phyloP scores from a whole-genome alignment of 2,113 vertebrate species.

The Syngnathus floridae region DNA sequence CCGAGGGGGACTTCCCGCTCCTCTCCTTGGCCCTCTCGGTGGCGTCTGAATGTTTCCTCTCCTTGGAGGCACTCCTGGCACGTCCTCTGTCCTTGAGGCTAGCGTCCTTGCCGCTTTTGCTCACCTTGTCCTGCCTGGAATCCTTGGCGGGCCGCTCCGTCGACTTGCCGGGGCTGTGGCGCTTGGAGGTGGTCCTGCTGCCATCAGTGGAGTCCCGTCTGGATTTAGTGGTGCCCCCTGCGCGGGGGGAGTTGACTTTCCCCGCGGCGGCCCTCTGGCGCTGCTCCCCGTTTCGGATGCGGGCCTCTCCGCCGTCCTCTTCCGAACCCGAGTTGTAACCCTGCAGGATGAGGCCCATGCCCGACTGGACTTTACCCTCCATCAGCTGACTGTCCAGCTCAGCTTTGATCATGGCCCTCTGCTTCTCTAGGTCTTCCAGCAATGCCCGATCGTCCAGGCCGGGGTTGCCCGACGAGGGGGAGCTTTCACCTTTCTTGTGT shows the following conservation, averaged over 20 bases:
- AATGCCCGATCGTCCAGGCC: slow-evolving; percentile 92
- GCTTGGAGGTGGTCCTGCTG: slow-evolving; percentile 79
- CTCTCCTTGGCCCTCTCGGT: slow-evolving; percentile 81
- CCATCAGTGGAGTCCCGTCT: slow-evolving; percentile 80
- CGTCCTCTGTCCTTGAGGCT: slow-evolving; percentile 51
- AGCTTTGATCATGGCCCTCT: slow-evolving; percentile 95
- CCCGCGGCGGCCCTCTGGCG: slow-evolving; percentile 65
- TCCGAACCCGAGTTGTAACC: slow-evolving; percentile 97
- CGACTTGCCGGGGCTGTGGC: slow-evolving; percentile 81
- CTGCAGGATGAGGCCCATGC: slow-evolving; percentile 97
- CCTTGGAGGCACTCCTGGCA: slow-evolving; percentile 82
- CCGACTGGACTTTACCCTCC: slow-evolving; percentile 97
- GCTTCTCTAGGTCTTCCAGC: slow-evolving; percentile 96
- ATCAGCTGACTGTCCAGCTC: slow-evolving; percentile 97
- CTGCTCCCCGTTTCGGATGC: slow-evolving; percentile 84
- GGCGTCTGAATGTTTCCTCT: slow-evolving; percentile 80
- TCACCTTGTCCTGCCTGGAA: slow-evolving; percentile 81
- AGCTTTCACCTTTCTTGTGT: slow-evolving; percentile 75
- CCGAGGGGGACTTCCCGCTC: slow-evolving; percentile 73
- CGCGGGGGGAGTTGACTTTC: slow-evolving; percentile 68
- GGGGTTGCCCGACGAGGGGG: slow-evolving; percentile 84
- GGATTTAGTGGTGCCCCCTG: slow-evolving; percentile 69
- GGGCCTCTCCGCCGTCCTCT: slow-evolving; percentile 83
- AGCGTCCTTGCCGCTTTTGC: slow-evolving; percentile 62
- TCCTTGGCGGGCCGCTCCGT: slow-evolving; percentile 80